Evolutionary conservation across 2,888 invertebrate species (phyloP), one percentile per base, ranked within the genome.

Genomic region (Leptodirus hochenwartii): DNA sequence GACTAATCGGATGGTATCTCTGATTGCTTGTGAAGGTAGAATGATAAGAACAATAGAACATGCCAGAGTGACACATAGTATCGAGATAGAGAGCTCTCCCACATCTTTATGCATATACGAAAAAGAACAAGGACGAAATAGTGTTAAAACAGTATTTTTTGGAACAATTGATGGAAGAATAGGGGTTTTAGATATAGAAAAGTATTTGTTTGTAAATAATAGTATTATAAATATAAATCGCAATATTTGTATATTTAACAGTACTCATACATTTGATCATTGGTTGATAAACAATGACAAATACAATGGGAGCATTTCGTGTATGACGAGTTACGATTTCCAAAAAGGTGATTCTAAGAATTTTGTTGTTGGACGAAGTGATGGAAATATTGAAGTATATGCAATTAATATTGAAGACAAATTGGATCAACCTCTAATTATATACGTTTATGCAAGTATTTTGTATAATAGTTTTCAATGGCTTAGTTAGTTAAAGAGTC

Each of bases 161-260:
- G 93, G 90, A 3, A 71, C 88, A 23, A 74, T 80, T 39, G 90
- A 93, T 58, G 95, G 95, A 6, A 69, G 72, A 20, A 64, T 95
- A 29, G 85, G 91, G 40, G 65, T 90, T 8, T 74, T 81, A 40
- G 66, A 53, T 39, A 56, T 62, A 22, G 61, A 64, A 45, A 59
- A 58, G 69, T 66, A 51, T 12, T 5, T 30, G 15, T 9, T n/a
- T 12, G 13, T 22, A 27, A 13, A 15, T 6, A 9, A 15, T 6
- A 9, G 11, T 9, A 6, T 9, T 6, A 11, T 10, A 11, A 6
- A 24, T 9, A 9, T 24, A 9, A 27, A 15, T 15, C 11, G 27
- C 13, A 13, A 11, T 25, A 9, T 25, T 16, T 4, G 12, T 25
- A 17, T 14, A 3, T 16, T 14, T 2, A 3, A 32, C 34, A 56